phyloP scores from a whole-genome alignment of 1,140 invertebrate genomes.

The Zaprionus nigranus region DNA sequence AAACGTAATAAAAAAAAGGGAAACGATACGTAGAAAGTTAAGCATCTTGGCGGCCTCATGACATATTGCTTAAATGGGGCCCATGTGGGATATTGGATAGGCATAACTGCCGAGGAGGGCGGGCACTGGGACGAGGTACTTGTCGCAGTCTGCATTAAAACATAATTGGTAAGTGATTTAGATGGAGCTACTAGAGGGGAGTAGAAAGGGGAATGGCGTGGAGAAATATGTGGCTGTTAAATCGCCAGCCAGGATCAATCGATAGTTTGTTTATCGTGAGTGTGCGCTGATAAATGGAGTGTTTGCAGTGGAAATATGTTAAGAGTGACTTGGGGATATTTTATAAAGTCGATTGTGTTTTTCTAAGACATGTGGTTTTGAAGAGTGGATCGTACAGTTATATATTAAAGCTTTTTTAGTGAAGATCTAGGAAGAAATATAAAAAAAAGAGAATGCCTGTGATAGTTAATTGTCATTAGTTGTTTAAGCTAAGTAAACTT shows the following conservation, averaged over 20 bases:
- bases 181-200: neutral
- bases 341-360: too few relatives aligned
- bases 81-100: conserved; percentile 67
- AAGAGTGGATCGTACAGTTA: too few relatives aligned
- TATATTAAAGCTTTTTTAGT: too few relatives aligned
- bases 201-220: neutral
- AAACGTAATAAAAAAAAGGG: conserved; percentile 12
- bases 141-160: conserved; percentile 36
- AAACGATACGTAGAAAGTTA: conserved; percentile 60
- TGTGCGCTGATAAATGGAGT: neutral
- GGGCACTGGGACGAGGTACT: conserved; percentile 19
- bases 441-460: too few relatives aligned
- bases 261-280: neutral
- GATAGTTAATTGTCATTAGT: too few relatives aligned
- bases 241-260: neutral
- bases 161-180: conserved; percentile 61
- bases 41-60: conserved; percentile 77
- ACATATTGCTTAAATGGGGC: conserved; percentile 77
- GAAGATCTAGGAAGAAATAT: too few relatives aligned
- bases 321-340: neutral
- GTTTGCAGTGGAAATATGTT: neutral
- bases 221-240: neutral
- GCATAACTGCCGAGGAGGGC: neutral
- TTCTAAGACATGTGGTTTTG: too few relatives aligned
- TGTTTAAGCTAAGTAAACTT: too few relatives aligned